Evolutionary conservation across 1,140 invertebrate species (phyloP), one percentile per base, ranked within the genome.

Genomic region (Saccostrea echinata): DNA sequence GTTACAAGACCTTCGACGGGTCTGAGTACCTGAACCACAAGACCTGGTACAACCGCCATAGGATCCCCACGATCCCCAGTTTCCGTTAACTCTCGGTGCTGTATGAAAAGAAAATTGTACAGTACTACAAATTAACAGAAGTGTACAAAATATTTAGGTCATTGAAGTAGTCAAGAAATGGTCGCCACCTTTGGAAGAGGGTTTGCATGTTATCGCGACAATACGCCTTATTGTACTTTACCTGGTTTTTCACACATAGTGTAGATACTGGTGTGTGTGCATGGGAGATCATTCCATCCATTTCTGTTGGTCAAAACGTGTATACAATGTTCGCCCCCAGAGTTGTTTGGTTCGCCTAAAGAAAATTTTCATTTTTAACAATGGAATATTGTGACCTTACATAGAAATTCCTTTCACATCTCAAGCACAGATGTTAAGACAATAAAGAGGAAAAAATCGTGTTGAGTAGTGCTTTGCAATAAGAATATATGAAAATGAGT

Each of bases 41-140:
- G 89, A 81, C 53, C 53, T 86, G 84, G 91, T 92, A 84, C 91
- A 92, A 9, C 43, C 21, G 8, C 80, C 52, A 90, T 92, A 93
- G 12, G 84, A 64, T n/a, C 86, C 61, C 93, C 93, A 93, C 8
- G 64, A 9, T 18, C 90, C 85, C 93, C 93, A 93, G n/a, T 84
- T 82, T 71, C 92, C 55, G 13, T 57, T 57, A 3, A 57, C 55
- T 57, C 21, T 57, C 21, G 55, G 55, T 57, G 55, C 55, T 57
- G 53, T 55, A 57, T 57, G 3, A 13, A 57, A 57, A 43, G 4
- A 43, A 1, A 43, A 43, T 43, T 43, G 43, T 43, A 43, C 43
- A 9, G 9, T n/a, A n/a, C n/a, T n/a, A 43, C 43, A 43, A 43
- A 3, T 43, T 43, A 43, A 43, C 43, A 43, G 43, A 43, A 9